Evolutionary conservation across 2,888 invertebrate genomes (phyloP).

Genomic region (Sphecodes monilicornis): DNA sequence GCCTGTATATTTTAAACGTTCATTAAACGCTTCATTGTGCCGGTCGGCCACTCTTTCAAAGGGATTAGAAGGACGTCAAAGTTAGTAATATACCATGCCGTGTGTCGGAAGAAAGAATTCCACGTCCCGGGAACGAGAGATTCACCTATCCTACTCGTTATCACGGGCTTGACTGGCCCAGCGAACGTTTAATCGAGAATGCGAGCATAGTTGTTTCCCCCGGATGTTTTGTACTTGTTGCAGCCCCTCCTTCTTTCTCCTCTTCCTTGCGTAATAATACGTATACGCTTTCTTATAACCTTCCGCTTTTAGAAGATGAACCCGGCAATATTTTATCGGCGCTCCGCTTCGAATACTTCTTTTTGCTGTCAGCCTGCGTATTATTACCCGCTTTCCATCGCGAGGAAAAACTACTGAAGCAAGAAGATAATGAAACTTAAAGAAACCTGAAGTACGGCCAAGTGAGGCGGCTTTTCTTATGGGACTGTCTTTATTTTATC

Average conservation of each 20-base stretch:
- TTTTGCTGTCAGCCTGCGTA: not conserved
- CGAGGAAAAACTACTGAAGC: not conserved
- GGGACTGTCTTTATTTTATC: slow-evolving; percentile 1
- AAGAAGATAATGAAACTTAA: slow-evolving; percentile 11
- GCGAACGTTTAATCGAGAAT: slow-evolving; percentile 19
- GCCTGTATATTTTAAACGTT: slow-evolving; percentile 48
- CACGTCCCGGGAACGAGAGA: not conserved
- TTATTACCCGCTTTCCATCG: not conserved
- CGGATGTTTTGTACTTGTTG: slow-evolving; percentile 24
- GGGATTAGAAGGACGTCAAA: slow-evolving; percentile 45
- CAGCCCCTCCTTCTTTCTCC: not conserved
- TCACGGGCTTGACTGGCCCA: not conserved
- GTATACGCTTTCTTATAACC: not conserved
- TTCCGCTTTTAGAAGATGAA: not conserved
- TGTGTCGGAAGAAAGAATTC: not conserved
- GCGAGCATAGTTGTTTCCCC: slow-evolving; percentile 12
- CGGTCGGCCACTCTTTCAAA: slow-evolving; percentile 4
- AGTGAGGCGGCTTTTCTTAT: not conserved
- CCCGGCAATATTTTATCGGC: slow-evolving; percentile 24
- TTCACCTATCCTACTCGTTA: not conserved
- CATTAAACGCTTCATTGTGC: slow-evolving; percentile 49
- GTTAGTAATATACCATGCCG: not conserved
- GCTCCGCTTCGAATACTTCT: not conserved
- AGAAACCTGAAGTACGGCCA: not conserved
- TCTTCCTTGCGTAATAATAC: slow-evolving; percentile 9